Percentiles rank a stretch among this genome's conserved stretches.
phyloP scores from a whole-genome alignment of 2,113 vertebrate species.

The Pholis gunnellus region DNA sequence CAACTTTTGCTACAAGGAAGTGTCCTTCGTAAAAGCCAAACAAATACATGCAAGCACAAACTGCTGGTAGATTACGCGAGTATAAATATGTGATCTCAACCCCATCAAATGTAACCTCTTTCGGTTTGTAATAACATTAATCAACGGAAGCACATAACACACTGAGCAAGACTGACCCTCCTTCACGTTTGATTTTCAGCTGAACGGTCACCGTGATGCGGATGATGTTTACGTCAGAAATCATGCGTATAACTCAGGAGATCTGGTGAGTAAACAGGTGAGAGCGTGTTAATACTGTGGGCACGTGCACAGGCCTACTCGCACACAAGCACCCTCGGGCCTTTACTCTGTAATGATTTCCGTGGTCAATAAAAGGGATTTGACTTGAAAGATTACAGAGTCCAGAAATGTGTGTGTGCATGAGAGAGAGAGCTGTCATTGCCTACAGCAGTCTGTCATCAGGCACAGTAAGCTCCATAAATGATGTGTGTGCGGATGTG shows the following conservation, averaged over 20 bases:
- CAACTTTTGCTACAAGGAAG: background rate
- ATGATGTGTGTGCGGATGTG: slow-evolving; percentile 68
- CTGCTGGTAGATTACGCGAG: no score
- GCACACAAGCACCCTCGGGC: slow-evolving; percentile 28
- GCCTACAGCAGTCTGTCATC: slow-evolving; percentile 58
- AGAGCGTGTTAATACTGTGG: slow-evolving; percentile 12
- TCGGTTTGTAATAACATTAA: background rate
- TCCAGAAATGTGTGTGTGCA: slow-evolving; percentile 15
- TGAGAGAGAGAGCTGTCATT: slow-evolving; percentile 7
- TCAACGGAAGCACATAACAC: background rate
- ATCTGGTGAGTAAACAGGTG: slow-evolving; percentile 9
- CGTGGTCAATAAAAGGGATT: slow-evolving; percentile 61
- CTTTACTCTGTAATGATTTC: slow-evolving; percentile 49
- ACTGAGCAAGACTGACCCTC: background rate
- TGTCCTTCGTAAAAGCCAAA: no score
- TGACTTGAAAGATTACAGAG: slow-evolving; percentile 57
- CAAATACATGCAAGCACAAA: no score
- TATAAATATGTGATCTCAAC: no score
- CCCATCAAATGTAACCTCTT: background rate
- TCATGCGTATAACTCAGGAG: background rate
- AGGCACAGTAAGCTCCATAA: slow-evolving; percentile 66
- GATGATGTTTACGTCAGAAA: background rate
- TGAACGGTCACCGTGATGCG: slow-evolving; percentile 11
- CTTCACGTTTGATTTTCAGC: slow-evolving; percentile 11
- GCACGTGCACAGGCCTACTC: slow-evolving; percentile 35